Evolutionary conservation across 2,888 invertebrate species (phyloP).

Genomic region (Sylvicola cinctus): DNA sequence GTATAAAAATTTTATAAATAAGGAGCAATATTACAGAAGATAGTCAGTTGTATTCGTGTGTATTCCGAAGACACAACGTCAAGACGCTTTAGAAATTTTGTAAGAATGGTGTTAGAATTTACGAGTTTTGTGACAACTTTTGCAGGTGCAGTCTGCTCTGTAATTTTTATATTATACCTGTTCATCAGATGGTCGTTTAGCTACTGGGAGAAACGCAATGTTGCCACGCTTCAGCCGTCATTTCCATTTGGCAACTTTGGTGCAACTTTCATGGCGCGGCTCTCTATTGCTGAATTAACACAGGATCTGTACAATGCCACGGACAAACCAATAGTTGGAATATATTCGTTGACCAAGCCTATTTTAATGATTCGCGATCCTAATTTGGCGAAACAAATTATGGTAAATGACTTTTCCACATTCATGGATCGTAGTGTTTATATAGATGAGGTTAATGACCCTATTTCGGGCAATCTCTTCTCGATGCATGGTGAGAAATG

Average conservation of each 20-base stretch:
- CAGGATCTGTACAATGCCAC: no score
- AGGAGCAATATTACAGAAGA: no score
- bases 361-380: slow-evolving; percentile 33
- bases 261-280: slow-evolving; percentile 29
- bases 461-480: slow-evolving; percentile 32
- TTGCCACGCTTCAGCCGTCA: slow-evolving; percentile 29
- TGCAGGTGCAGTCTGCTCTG: no score
- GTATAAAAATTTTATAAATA: no score
- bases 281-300: slow-evolving; percentile 35
- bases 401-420: slow-evolving; percentile 34
- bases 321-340: slow-evolving; percentile 24
- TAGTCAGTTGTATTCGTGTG: no score
- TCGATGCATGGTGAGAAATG: slow-evolving; percentile 33
- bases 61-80: no score
- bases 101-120: no score
- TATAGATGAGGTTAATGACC: slow-evolving; percentile 32
- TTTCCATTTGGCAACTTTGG: slow-evolving; percentile 36
- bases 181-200: no score
- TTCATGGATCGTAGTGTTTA: slow-evolving; percentile 37
- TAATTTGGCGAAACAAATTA: slow-evolving; percentile 32
- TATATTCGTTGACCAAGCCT: slow-evolving; percentile 34
- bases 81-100: no score
- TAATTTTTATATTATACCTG: no score
- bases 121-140: no score
- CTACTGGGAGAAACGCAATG: slow-evolving; percentile 31